Evolutionary conservation across 2,113 vertebrate species (phyloP), one percentile per base, ranked within the genome.

Genomic region (Ciconia stormi): DNA sequence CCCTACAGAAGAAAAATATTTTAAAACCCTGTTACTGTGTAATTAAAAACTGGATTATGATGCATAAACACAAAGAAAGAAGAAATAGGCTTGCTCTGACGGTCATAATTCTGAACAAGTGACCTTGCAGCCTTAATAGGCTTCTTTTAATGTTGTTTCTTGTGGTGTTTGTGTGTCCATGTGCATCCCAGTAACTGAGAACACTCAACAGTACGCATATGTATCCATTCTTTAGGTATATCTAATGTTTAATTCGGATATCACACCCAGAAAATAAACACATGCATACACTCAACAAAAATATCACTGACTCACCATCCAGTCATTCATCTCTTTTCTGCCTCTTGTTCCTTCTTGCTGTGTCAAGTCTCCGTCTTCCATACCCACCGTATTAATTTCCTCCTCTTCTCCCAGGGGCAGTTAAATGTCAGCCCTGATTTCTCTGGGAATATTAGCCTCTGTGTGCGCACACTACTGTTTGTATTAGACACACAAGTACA

Each of bases 261-360:
- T 97, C 92, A 93, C 97, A 92, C 94, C 94, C 88, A 95, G 55
- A 96, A 96, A 96, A 87, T 73, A 97, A 97, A 95, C 94, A 93
- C 70, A 88, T 74, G 82, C 85, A 95, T 83, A 95, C 96, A 94
- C 69, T 73, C 71, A 88, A 90, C 58, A 93, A 95, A 94, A 97
- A 81, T 86, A 96, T 95, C 89, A 94, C 93, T 95, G 93, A 96
- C 50, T 96, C 95, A 96, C 89, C 34, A 36, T 36, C 53, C 66
- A 88, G 53, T 27, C 79, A 85, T 88, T 73, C 93, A 80, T 36
- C 19, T 90, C 78, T 93, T 86, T 86, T 90, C 89, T 95, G 84
- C 90, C 38, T 91, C 65, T 82, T 78, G n/a, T 74, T 95, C 65
- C 46, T 82, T 77, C 85, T 90, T 74, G 87, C 82, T 77, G 38